phyloP scores from a whole-genome alignment of 2,797 vertebrate genomes.

The Gila robusta region DNA sequence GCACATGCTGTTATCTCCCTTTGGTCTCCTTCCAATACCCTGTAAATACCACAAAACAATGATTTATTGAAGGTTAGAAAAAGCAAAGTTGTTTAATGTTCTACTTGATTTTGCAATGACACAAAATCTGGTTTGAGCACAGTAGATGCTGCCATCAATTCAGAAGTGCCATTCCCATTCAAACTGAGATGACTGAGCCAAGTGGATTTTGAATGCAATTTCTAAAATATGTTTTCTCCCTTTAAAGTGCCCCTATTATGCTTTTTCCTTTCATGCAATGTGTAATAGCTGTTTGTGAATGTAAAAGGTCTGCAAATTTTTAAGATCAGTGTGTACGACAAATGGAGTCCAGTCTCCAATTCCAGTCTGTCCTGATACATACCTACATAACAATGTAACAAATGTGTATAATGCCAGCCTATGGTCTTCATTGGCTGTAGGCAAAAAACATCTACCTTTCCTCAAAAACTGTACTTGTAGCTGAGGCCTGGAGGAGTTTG shows the following conservation, averaged over 20 bases:
- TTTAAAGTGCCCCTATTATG: not conserved
- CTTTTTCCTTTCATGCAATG: not conserved
- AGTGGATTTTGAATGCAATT: not conserved
- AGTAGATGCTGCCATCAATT: not conserved
- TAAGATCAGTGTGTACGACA: not conserved
- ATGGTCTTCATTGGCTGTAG: not conserved
- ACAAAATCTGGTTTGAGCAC: not conserved
- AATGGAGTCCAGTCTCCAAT: not conserved
- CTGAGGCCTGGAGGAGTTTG: not conserved
- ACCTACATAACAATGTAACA: not conserved
- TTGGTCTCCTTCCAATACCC: not conserved
- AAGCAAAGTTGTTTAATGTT: conserved; percentile 6
- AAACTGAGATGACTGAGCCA: not conserved
- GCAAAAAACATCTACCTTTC: not conserved
- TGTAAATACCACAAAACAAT: conserved; percentile 4
- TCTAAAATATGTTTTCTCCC: not conserved
- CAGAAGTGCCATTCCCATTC: not conserved
- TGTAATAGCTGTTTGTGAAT: not conserved
- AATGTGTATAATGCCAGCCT: not conserved
- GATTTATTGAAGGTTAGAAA: not conserved
- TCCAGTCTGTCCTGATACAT: not conserved
- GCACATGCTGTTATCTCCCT: not conserved
- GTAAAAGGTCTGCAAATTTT: not conserved
- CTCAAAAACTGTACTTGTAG: not conserved
- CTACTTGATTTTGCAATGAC: not conserved